A percentile compares a stretch with the other conserved stretches of the same genome.
Conservation (phyloP, 23 tunicate species). For the Trididemnum clinides region DNA sequence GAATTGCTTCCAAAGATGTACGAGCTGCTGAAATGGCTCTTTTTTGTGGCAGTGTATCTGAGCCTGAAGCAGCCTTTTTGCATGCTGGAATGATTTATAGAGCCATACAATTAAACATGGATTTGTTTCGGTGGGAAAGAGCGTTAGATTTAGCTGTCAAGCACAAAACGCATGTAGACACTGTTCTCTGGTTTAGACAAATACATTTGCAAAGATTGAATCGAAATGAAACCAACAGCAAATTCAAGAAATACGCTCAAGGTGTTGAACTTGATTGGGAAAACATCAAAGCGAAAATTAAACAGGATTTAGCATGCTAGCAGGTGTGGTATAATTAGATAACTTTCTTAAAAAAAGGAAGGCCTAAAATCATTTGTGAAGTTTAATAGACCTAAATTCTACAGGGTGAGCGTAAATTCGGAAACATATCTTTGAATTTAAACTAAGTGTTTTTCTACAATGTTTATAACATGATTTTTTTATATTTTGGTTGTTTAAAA, state of each 20-base stretch:
- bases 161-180: constrained; percentile 92
- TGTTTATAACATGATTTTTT: too few relatives aligned
- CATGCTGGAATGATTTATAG: constrained; percentile 68
- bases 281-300: constrained; percentile 66
- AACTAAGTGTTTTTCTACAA: too few relatives aligned
- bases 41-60: constrained; percentile 71
- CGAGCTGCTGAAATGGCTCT: constrained; percentile 68
- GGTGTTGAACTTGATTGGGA: constrained; percentile 65
- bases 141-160: constrained; percentile 89
- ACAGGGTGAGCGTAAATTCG: too few relatives aligned
- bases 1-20: constrained; percentile 56
- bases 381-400: too few relatives aligned
- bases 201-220: constrained; percentile 56
- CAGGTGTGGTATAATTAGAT: neutral
- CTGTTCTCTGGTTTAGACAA: constrained; percentile 85
- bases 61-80: constrained; percentile 78
- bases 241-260: constrained; percentile 71
- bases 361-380: too few relatives aligned
- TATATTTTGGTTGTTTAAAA: too few relatives aligned
- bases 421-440: too few relatives aligned
- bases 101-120: constrained; percentile 80
- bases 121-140: constrained; percentile 82
- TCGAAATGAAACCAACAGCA: constrained; percentile 55
- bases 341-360: too few relatives aligned
- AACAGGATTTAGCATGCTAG: constrained; percentile 45